Base-by-base conservation (phyloP, 2,797 vertebrate species). In the Eospalax fontanierii region DNA sequence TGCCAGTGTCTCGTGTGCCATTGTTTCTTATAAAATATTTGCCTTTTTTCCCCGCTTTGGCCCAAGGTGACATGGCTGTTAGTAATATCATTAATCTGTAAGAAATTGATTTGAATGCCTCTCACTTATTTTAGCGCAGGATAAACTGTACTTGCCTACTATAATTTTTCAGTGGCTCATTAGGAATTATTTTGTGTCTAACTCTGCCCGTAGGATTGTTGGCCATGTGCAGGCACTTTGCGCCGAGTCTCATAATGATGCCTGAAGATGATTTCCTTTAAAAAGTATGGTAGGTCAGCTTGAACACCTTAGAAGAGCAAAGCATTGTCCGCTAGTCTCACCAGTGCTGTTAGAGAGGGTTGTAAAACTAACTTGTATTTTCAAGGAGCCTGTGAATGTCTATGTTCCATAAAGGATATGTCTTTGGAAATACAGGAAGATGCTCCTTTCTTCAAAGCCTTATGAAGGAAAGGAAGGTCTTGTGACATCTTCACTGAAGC, bases 171-270 rank as follows among this genome's bases (percentile, higher is more conserved):
- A 82, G 78, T 15, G 68, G 61, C 89, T 96, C 54, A 50, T 92
- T 97, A 96, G 81, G 30, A 96, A 96, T 96, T 95, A 94, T 85
- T 96, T 95, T 96, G 71, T 95, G 96, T 95, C 89, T 97, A 92
- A 68, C 83, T 71, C 91, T 95, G 87, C 68, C 54, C 75, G 35
- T 2, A 1, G 96, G 90, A 94, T 65, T 93, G 74, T 92, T 76
- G 38, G 35, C 46, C 30, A 30, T 40, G 8, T 73, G 11, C 38
- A 79, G 61, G 74, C 89, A 35, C 54, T 91, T 93, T 87, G 40
- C 35, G 21, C 73, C 54, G 1, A 91, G 79, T 59, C 33, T 63
- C 2, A 28, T 94, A 86, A 80, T 63, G 61, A 30, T 94, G 71
- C 46, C 65, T 66, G 88, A 87, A 87, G 80, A 84, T 89, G 71